These are phyloP conservation scores for Pipra filicauda DNA, from an alignment of 2,113 vertebrate species.

Conservation along the genomic window DNA sequence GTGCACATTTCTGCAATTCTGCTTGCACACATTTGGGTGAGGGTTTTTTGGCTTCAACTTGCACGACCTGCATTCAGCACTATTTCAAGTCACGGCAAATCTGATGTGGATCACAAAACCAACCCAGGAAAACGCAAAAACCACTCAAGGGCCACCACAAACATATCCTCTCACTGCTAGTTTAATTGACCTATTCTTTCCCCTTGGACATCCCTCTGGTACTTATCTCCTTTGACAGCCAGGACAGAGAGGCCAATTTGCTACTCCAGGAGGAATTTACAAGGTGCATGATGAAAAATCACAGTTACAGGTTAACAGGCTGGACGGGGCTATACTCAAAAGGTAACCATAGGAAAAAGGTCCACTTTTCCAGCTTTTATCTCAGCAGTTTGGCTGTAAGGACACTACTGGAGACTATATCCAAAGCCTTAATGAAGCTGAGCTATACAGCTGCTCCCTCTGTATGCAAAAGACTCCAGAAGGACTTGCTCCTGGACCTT, in stretches of 20 bases:
- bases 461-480: not conserved
- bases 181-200: not conserved
- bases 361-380: not conserved
- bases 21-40: not conserved
- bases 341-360: not conserved
- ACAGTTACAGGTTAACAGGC: not conserved
- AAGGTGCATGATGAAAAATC: not conserved
- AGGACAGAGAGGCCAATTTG: not conserved
- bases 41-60: not conserved
- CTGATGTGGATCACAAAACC: not conserved
- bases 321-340: not conserved
- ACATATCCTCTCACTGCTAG: too few relatives aligned
- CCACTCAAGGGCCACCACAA: not conserved
- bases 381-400: not conserved
- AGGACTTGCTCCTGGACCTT: not conserved
- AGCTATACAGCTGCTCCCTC: not conserved
- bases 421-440: not conserved
- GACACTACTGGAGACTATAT: not conserved
- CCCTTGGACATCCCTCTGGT: not conserved
- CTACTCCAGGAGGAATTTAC: not conserved
- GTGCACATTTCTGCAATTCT: not conserved
- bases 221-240: not conserved
- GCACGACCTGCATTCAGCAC: not conserved
- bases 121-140: not conserved
- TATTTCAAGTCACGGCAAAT: not conserved